Base-by-base conservation (phyloP, 2,113 vertebrate species). In the Zosterops japonicus region DNA sequence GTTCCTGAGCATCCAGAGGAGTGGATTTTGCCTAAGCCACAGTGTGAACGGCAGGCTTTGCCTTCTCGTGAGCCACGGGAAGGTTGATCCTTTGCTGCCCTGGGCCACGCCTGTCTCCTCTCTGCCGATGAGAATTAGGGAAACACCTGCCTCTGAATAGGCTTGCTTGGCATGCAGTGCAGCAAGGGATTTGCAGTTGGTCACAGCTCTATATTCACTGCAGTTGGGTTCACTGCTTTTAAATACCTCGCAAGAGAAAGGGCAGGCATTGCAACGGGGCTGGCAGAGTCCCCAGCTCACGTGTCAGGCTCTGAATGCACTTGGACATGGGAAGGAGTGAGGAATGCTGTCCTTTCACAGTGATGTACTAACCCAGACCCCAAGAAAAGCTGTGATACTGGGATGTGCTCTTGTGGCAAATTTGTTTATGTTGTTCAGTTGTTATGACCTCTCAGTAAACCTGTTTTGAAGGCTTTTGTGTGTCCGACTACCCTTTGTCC, bases 141-240 rank as follows among this genome's bases (percentile, higher is more conserved):
- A 59, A 27, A 63, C 44, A 36, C 39, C 75, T 85, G 59, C 83
- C 67, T 79, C 0, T 0, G 42, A 67, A 69, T n/a, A 55, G 59
- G 36, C 59, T 89, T 0, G 0, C 28, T 69, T 61, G 71, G 50
- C 76, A 42, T 4, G 41, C 1, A 5, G 41, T 11, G 25, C 28
- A 76, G 52, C 56, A 15, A 59, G 67, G 50, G 63, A 72, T 85
- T 65, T 77, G 36, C 49, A 61, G 68, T 7, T 39, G 75, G 65
- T 92, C 63, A 25, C 5, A 82, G 44, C n/a, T 68, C 49, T 67
- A 23, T 46, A 21, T 46, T 46, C 44, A 10, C 44, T 46, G 44
- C 44, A 46, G 44, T 19, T 46, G 44, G 44, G 20, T 46, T 46
- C 44, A 21, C 70, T 67, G 70, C 36, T 61, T 76, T 77, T 44